Evolutionary conservation across 2,797 vertebrate species (phyloP).

Genomic region (Danio tinwini): DNA sequence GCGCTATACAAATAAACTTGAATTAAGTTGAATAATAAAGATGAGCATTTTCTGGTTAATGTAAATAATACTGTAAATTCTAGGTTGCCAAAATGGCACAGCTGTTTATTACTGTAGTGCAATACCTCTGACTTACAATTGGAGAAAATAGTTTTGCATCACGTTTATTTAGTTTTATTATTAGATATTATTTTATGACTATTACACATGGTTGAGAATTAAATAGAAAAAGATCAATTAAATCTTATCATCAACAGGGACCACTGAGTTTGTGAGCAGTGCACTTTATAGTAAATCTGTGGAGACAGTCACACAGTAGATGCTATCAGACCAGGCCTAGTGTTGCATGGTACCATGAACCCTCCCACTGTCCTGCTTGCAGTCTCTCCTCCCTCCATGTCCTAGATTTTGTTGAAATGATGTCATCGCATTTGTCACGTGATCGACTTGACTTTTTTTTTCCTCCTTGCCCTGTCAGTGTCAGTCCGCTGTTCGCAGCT

Average conservation of each 20-base stretch:
- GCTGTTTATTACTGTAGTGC: background rate
- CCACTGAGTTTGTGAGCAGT: background rate
- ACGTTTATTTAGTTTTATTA: background rate
- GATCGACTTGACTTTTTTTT: constrained; percentile 48
- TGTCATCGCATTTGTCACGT: constrained; percentile 75
- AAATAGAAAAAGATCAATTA: too few relatives aligned
- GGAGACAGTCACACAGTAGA: constrained; percentile 10
- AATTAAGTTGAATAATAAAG: too few relatives aligned
- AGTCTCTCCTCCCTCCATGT: constrained; percentile 70
- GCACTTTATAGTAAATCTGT: background rate
- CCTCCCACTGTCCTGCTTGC: constrained; percentile 27
- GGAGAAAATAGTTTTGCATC: background rate
- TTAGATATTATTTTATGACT: background rate
- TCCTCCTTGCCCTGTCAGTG: constrained; percentile 40
- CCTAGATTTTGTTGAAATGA: constrained; percentile 77
- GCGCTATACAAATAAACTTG: too few relatives aligned
- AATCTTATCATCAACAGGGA: background rate
- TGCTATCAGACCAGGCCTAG: constrained; percentile 24
- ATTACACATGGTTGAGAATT: background rate
- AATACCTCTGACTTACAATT: too few relatives aligned
- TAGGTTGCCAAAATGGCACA: background rate
- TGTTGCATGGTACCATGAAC: constrained; percentile 22
- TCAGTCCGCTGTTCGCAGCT: constrained; percentile 17
- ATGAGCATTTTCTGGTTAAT: background rate
- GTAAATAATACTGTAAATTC: background rate